Percentiles rank a stretch among this genome's conserved stretches.
These are phyloP conservation scores for Solenopsis invicta DNA, from an alignment of 1,140 invertebrate genomes.

Conservation along the genomic window DNA sequence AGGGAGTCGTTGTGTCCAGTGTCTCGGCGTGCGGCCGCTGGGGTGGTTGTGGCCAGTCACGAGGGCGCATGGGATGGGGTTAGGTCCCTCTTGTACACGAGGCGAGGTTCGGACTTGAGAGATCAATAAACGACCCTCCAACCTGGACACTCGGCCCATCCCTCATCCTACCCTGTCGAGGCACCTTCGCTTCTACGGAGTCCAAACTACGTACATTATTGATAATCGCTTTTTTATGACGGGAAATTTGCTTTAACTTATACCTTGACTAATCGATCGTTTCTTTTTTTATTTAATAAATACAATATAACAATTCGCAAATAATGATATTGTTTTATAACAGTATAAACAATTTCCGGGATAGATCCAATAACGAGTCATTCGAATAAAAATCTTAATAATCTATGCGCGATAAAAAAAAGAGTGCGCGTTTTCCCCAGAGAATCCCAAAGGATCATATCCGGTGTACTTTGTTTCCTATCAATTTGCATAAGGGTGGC, in stretches of 20 bases:
- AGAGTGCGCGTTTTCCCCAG: slow-evolving; percentile 49
- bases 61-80: slow-evolving; percentile 84
- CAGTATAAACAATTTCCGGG: background rate
- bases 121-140: slow-evolving; percentile 87
- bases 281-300: background rate
- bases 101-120: slow-evolving; percentile 86
- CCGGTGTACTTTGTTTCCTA: slow-evolving; percentile 75
- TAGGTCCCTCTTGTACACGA: slow-evolving; percentile 85
- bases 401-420: slow-evolving; percentile 14
- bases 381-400: slow-evolving; percentile 13
- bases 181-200: slow-evolving; percentile 76
- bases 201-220: slow-evolving; percentile 62
- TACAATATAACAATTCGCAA: background rate
- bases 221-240: slow-evolving; percentile 63
- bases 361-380: background rate
- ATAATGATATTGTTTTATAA: slow-evolving; percentile 16
- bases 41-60: slow-evolving; percentile 86
- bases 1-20: slow-evolving; percentile 85
- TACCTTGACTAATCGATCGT: background rate
- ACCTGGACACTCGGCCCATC: slow-evolving; percentile 85
- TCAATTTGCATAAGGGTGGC: slow-evolving; percentile 78
- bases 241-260: slow-evolving; percentile 11
- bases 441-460: slow-evolving; percentile 68
- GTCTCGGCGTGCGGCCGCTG: slow-evolving; percentile 83
- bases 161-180: slow-evolving; percentile 76